Conservation (phyloP, 2,888 invertebrate species). For the Spialia ferax region DNA sequence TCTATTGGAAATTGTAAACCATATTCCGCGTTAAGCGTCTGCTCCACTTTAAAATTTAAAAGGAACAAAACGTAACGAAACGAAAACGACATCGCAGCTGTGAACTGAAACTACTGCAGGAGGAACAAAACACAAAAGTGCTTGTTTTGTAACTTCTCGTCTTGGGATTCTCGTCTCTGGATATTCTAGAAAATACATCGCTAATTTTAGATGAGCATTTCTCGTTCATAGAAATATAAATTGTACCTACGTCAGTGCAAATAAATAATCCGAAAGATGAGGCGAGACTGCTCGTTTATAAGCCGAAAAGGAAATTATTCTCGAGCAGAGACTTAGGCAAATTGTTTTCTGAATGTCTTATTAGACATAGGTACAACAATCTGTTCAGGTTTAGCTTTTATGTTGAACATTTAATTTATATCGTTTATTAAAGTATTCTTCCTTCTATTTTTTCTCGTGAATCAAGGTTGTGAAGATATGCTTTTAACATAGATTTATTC, state of each 20-base stretch:
- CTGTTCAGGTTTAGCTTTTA: not conserved
- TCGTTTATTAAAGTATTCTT: not conserved
- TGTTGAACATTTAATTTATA: not conserved
- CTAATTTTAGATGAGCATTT: conserved; percentile 19
- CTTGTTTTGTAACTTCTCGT: conserved; percentile 10
- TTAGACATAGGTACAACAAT: not conserved
- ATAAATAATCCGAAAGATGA: conserved; percentile 21
- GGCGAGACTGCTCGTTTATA: conserved; percentile 12
- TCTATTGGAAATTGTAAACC: conserved; percentile 18
- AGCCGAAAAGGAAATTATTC: conserved; percentile 29
- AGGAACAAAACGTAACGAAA: conserved; percentile 26
- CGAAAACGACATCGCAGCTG: conserved; percentile 30
- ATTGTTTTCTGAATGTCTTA: conserved; percentile 22
- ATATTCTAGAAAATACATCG: conserved; percentile 7
- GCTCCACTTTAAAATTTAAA: conserved; percentile 30
- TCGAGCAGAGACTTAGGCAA: conserved; percentile 10
- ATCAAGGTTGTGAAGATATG: too few relatives aligned
- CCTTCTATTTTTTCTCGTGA: not conserved
- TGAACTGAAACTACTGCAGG: conserved; percentile 29
- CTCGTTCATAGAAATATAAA: not conserved
- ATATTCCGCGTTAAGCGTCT: conserved; percentile 27
- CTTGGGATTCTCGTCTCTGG: conserved; percentile 21
- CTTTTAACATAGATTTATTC: too few relatives aligned
- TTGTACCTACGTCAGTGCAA: conserved; percentile 8
- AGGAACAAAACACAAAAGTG: conserved; percentile 26